A percentile compares a stretch with the other conserved stretches of the same genome.
Evolutionary conservation across 2,888 invertebrate species (phyloP).

Genomic region (Apoderus coryli): DNA sequence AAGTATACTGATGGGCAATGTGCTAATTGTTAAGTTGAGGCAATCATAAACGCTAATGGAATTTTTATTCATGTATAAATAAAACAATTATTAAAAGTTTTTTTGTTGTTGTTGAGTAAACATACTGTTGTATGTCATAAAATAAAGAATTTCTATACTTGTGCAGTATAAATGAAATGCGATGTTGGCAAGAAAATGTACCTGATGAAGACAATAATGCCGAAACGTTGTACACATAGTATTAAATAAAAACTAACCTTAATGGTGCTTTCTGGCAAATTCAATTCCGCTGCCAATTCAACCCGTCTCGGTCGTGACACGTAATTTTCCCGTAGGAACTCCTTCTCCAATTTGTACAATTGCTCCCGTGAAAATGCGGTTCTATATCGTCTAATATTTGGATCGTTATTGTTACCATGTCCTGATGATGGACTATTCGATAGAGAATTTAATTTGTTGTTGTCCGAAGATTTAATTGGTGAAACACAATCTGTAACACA

Average conservation of each 20-base stretch:
- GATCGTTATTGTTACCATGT: too few relatives aligned
- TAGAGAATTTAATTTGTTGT: slow-evolving; percentile 20
- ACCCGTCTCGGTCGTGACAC: slow-evolving; percentile 90
- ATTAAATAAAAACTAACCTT: slow-evolving; percentile 48
- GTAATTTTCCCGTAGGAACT: slow-evolving; percentile 94
- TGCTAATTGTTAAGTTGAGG: too few relatives aligned
- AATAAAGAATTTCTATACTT: not conserved
- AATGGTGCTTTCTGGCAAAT: slow-evolving; percentile 92
- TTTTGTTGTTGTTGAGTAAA: too few relatives aligned
- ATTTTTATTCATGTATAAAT: too few relatives aligned
- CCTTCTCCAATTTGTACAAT: slow-evolving; percentile 79
- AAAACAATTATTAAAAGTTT: too few relatives aligned
- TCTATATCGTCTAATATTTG: slow-evolving; percentile 74
- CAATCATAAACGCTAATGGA: too few relatives aligned
- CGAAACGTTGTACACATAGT: too few relatives aligned
- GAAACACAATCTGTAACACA: too few relatives aligned
- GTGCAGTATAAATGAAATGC: not conserved
- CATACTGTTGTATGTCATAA: too few relatives aligned
- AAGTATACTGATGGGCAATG: too few relatives aligned
- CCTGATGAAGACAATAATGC: not conserved
- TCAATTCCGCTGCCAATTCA: slow-evolving; percentile 84
- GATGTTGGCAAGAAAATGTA: slow-evolving; percentile 1
- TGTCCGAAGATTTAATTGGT: slow-evolving; percentile 24
- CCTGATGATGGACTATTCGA: slow-evolving; percentile 18
- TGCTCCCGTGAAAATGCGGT: slow-evolving; percentile 97